Evolutionary conservation across 1,140 invertebrate genomes (phyloP), one percentile per base, ranked within the genome.

Genomic region (Drosophila pectinifera): DNA sequence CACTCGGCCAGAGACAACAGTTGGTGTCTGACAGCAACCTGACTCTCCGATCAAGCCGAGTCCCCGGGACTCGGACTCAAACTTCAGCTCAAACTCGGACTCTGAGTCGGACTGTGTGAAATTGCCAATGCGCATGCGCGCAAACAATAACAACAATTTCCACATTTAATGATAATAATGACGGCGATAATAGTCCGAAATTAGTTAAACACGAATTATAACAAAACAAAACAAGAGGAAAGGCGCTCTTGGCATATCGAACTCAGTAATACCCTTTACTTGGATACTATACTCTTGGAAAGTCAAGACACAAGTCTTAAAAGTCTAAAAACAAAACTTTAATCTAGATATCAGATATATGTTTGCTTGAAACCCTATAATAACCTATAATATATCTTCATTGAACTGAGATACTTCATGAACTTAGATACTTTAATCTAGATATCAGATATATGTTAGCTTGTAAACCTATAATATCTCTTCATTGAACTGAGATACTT

Each of bases 81-180:
- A n/a, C n/a, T n/a, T n/a, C n/a, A 26, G 10, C 58, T 63, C 10
- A 0, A 26, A 36, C 49, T 54, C 11, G 31, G 28, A 54, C 62
- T 45, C 34, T 24, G 20, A 70, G 65, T 59, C 46, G 51, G 63
- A 65, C 70, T 88, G 70, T 78, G 76, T 89, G 77, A 84, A 88
- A 88, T 88, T 89, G 85, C 64, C 82, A 85, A 85, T 85, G 82
- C 83, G 82, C 81, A 83, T 80, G 84, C 79, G 84, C 84, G 65
- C 67, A 53, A 78, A 58, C 74, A 78, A 77, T 61, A 77, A 62
- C 84, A 84, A 90, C 82, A 90, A 91, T 90, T 90, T 91, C 68
- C 77, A 80, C 77, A 91, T 91, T 88, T 81, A 91, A 83, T 81
- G 88, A 91, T 91, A 91, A 91, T 91, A 91, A 91, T 88, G 83